Conservation (phyloP, 2,113 vertebrate species). For the Epinephelus fuscoguttatus region DNA sequence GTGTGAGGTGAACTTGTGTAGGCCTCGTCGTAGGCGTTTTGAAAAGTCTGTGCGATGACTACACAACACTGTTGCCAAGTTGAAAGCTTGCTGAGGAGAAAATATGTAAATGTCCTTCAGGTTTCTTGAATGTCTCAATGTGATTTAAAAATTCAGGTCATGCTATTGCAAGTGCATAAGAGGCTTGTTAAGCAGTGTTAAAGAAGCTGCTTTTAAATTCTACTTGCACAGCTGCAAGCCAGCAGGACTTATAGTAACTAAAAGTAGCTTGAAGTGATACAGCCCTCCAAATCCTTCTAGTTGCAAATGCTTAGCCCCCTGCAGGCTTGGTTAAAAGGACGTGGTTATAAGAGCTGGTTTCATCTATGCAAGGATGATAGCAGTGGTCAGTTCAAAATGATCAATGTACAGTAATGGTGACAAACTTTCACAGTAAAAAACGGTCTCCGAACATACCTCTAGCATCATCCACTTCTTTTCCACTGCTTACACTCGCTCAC, state of each 20-base stretch:
- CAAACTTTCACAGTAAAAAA: not conserved
- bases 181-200: slow-evolving; percentile 23
- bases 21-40: slow-evolving; percentile 35
- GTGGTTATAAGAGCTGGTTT: slow-evolving; percentile 4
- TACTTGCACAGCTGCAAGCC: slow-evolving; percentile 3
- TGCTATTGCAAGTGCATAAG: slow-evolving; percentile 9
- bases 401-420: not conserved
- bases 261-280: slow-evolving; percentile 12
- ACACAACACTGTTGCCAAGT: slow-evolving; percentile 12
- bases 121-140: slow-evolving; percentile 18
- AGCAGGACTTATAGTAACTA: slow-evolving; percentile 2
- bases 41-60: slow-evolving; percentile 30
- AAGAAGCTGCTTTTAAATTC: slow-evolving; percentile 24
- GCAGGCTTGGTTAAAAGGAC: not conserved
- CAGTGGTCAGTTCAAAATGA: not conserved
- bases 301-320: not conserved
- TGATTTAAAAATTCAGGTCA: slow-evolving; percentile 34
- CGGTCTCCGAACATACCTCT: not conserved
- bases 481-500: no score
- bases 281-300: not conserved
- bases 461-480: no score
- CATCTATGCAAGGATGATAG: not conserved
- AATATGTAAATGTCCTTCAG: slow-evolving; percentile 20
- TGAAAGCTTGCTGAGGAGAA: slow-evolving; percentile 21
- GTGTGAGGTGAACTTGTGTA: slow-evolving; percentile 43